Percentiles rank a stretch among this genome's conserved stretches.
phyloP scores from a whole-genome alignment of 1,140 invertebrate genomes.

The Drosophila dunni region DNA sequence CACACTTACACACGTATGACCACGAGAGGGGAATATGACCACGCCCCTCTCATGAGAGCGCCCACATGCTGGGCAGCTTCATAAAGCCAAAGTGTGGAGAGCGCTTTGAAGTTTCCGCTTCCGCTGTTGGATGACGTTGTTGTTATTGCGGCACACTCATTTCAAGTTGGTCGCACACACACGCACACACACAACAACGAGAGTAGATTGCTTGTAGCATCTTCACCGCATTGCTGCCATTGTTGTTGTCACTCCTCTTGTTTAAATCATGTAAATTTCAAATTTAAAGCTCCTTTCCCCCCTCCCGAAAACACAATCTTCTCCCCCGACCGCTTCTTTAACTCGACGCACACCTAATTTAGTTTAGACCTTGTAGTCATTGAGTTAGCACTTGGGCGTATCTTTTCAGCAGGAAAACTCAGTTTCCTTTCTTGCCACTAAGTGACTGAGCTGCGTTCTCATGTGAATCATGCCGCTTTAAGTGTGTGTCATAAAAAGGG shows the following conservation, averaged over 20 bases:
- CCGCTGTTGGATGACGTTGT: slow-evolving; percentile 62
- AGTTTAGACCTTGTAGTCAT: slow-evolving; percentile 63
- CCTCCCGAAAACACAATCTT: not conserved
- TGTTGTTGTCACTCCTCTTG: slow-evolving; percentile 29
- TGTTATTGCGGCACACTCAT: slow-evolving; percentile 67
- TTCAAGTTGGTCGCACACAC: slow-evolving; percentile 73
- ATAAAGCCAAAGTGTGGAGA: slow-evolving; percentile 73
- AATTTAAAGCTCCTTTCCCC: slow-evolving; percentile 41
- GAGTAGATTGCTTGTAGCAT: slow-evolving; percentile 43
- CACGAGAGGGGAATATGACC: not conserved
- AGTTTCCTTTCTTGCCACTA: not conserved
- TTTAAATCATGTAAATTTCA: slow-evolving; percentile 50
- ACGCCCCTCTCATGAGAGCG: not conserved
- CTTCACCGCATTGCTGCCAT: slow-evolving; percentile 36
- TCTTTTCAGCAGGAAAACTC: not conserved
- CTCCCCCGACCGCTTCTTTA: slow-evolving; percentile 7
- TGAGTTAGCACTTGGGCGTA: slow-evolving; percentile 47
- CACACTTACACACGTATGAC: slow-evolving; percentile 12
- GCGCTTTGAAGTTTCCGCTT: slow-evolving; percentile 80
- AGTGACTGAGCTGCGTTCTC: not conserved
- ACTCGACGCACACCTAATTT: slow-evolving; percentile 51
- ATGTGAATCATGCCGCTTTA: slow-evolving; percentile 20
- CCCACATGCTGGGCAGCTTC: slow-evolving; percentile 47
- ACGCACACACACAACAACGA: slow-evolving; percentile 5
- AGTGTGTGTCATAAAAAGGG: not conserved